A percentile compares a stretch with the other conserved stretches of the same genome.
Conservation (phyloP, 1,140 invertebrate genomes). For the Mizuhopecten yessoensis region DNA sequence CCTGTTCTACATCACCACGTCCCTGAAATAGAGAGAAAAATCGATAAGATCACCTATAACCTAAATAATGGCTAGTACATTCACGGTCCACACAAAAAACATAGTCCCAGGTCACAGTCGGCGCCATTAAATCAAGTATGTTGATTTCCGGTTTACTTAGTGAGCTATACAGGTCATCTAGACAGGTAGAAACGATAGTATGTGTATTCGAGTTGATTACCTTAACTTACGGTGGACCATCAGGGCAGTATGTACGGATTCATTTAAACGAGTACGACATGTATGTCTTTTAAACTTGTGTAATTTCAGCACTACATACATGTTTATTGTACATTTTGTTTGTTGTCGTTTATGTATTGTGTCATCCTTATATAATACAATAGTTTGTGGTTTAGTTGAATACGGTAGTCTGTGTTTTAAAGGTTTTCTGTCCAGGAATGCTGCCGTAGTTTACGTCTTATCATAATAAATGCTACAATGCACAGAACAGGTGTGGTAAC, state of each 20-base stretch:
- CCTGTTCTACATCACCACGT: background rate
- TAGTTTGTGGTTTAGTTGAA: too few species aligned
- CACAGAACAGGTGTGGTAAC: background rate
- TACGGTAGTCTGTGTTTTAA: too few species aligned
- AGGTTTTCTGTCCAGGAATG: background rate
- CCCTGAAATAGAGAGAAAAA: slow-evolving; percentile 25
- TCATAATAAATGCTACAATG: background rate
- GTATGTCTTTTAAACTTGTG: too few species aligned
- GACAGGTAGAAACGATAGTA: background rate
- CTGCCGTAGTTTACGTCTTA: background rate
- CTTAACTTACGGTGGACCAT: background rate
- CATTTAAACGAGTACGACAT: too few species aligned
- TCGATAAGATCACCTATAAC: background rate
- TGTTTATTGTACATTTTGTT: too few species aligned
- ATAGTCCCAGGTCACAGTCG: background rate
- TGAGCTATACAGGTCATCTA: background rate
- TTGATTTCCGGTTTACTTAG: slow-evolving; percentile 38
- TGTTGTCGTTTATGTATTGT: too few species aligned
- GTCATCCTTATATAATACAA: too few species aligned
- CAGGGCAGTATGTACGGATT: background rate
- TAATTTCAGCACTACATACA: too few species aligned
- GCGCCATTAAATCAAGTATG: background rate
- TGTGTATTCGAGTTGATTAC: background rate
- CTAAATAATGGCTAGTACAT: background rate
- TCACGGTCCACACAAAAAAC: background rate